A percentile compares a stretch with the other conserved stretches of the same genome.
Conservation (phyloP, 2,797 vertebrate species). For the Pantherophis vulpinus region DNA sequence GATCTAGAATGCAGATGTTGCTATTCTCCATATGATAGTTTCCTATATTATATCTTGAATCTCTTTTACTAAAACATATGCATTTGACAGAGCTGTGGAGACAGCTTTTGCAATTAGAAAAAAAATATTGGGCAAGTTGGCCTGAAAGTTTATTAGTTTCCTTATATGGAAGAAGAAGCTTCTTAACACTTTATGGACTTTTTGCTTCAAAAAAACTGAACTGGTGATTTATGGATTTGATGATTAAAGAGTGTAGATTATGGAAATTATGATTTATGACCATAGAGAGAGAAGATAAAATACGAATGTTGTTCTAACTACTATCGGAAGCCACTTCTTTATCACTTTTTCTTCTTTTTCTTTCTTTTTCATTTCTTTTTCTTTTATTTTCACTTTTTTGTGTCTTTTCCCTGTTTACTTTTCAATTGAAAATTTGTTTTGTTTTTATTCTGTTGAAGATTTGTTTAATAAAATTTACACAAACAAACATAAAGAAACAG, state of each 20-base stretch:
- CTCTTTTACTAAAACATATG: background rate
- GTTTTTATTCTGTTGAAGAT: no score
- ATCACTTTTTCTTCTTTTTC: no score
- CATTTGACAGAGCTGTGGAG: background rate
- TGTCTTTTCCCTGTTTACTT: no score
- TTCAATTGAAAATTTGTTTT: no score
- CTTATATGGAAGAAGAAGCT: background rate
- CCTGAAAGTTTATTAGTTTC: background rate
- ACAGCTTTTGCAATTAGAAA: background rate
- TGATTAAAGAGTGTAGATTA: no score
- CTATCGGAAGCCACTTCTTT: background rate
- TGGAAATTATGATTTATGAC: no score
- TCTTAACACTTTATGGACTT: background rate
- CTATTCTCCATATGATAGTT: background rate
- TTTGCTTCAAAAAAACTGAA: no score
- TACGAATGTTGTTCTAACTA: background rate
- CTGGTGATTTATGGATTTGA: no score
- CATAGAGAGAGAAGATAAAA: no score
- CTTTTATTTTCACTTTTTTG: no score
- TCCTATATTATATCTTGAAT: background rate
- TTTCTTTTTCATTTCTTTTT: no score
- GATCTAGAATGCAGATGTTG: background rate
- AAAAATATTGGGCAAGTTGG: background rate
- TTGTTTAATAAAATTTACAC: no score
- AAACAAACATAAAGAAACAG: background rate